Evolutionary conservation across 2,888 invertebrate species (phyloP).

Genomic region (Tiphia femorata): DNA sequence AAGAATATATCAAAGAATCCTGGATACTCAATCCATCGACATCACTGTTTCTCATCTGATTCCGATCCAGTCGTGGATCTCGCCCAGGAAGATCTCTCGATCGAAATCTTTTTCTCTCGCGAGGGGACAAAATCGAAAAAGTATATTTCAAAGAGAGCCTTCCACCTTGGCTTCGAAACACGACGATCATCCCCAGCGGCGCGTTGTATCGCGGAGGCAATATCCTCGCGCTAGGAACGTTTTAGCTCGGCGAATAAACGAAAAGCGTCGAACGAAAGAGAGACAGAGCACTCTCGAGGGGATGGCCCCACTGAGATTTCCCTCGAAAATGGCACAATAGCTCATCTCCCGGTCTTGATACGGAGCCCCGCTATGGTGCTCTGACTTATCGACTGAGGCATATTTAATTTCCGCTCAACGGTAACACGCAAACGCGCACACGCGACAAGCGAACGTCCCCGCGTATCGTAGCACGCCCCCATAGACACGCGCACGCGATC

Average conservation of each 20-base stretch:
- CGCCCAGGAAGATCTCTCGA: no score
- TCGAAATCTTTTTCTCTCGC: no score
- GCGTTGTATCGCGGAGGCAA: slow-evolving; percentile 20
- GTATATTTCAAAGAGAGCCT: no score
- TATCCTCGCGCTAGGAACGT: slow-evolving; percentile 29
- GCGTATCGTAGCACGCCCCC: not conserved
- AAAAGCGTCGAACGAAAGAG: slow-evolving; percentile 40
- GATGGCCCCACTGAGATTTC: slow-evolving; percentile 54
- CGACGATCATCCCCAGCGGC: no score
- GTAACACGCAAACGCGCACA: slow-evolving; percentile 37
- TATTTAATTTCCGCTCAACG: slow-evolving; percentile 69
- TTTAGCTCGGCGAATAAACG: no score
- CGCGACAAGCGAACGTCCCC: slow-evolving; percentile 14
- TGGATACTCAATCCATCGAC: no score
- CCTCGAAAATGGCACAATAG: slow-evolving; percentile 67
- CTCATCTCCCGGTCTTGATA: slow-evolving; percentile 66
- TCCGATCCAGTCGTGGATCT: no score
- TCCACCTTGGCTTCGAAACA: no score
- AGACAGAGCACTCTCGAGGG: slow-evolving; percentile 38
- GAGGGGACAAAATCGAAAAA: no score
- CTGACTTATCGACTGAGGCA: slow-evolving; percentile 69
- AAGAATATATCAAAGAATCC: no score
- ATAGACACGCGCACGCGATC: slow-evolving; percentile 23
- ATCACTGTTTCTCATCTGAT: no score
- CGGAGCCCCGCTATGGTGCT: slow-evolving; percentile 55